Evolutionary conservation across 2,113 vertebrate species (phyloP), one percentile per base, ranked within the genome.

Genomic region (Rhipidura dahli): DNA sequence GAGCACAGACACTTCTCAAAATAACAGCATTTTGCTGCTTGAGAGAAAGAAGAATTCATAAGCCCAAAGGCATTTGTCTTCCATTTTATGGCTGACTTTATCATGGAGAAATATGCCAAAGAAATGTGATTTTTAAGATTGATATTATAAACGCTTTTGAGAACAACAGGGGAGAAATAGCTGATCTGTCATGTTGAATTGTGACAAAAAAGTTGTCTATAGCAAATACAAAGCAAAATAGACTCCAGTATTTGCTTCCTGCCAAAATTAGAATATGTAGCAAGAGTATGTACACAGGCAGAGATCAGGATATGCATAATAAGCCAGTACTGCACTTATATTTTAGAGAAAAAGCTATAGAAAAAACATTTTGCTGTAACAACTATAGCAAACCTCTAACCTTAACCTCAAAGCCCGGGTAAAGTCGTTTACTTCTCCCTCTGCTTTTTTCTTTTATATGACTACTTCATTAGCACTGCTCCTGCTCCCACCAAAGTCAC

Each of bases 31-130:
- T 92, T 93, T 95, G 61, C 61, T 91, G 71, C 76, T 80, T 56
- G 75, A 65, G 61, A 63, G 69, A 80, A 77, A 69, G 70, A 87
- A 49, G 54, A 88, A 89, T 79, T 92, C 31, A 7, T 89, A 75
- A 96, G 72, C 44, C 77, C 59, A 65, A 96, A 93, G 92, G 69
- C 65, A 87, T 93, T 95, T 97, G 83, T 69, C 63, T 90, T 79
- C 70, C 33, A 20, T 39, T 96, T 89, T 64, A 90, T 75, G 54
- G 77, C 56, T 90, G 77, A 75, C 53, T 87, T 82, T 95, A 76
- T 93, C n/a, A 17, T 40, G 44, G 47, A 93, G 69, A 94, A 81
- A 90, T 91, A 88, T 95, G 57, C 68, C 75, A 92, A 70, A 94
- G 57, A 91, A 88, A 91, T 75, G 27, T 30, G 57, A 94, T 86